phyloP scores from a whole-genome alignment of 2,888 invertebrate species.

The Gymnoscelis rufifasciata region DNA sequence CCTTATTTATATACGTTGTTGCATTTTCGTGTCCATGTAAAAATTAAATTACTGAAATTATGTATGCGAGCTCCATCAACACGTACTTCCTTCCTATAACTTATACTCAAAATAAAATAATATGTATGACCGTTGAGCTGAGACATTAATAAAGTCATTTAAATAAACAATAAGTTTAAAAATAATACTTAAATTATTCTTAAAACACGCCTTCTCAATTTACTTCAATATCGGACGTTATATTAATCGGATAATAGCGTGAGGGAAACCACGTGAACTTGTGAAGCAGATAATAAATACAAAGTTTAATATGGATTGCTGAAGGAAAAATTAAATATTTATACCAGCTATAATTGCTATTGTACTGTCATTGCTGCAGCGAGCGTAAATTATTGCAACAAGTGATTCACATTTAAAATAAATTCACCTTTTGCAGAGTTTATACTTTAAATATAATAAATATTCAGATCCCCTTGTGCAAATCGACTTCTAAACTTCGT shows the following conservation, averaged over 20 bases:
- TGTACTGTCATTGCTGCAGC: conserved; percentile 40
- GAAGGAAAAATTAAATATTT: conserved; percentile 44
- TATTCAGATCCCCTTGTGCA: too few species aligned
- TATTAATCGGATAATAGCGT: not conserved
- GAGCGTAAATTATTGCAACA: conserved; percentile 29
- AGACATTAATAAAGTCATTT: too few species aligned
- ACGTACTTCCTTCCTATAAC: conserved; percentile 22
- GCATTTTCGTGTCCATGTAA: conserved; percentile 21
- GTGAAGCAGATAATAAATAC: conserved; percentile 38
- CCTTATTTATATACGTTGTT: conserved; percentile 1
- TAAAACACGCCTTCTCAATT: too few species aligned
- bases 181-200: too few species aligned
- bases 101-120: not conserved
- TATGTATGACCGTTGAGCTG: not conserved
- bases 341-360: conserved; percentile 41
- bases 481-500: too few species aligned
- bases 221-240: too few species aligned
- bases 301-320: conserved; percentile 41
- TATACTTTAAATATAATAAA: too few species aligned
- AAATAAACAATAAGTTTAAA: too few species aligned
- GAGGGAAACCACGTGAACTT: not conserved
- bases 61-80: conserved; percentile 31
- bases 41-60: conserved; percentile 37
- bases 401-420: conserved; percentile 40
- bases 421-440: conserved; percentile 6